Evolutionary conservation across 2,113 vertebrate genomes (phyloP), one percentile per base, ranked within the genome.

Genomic region (Pomatostomus ruficeps): DNA sequence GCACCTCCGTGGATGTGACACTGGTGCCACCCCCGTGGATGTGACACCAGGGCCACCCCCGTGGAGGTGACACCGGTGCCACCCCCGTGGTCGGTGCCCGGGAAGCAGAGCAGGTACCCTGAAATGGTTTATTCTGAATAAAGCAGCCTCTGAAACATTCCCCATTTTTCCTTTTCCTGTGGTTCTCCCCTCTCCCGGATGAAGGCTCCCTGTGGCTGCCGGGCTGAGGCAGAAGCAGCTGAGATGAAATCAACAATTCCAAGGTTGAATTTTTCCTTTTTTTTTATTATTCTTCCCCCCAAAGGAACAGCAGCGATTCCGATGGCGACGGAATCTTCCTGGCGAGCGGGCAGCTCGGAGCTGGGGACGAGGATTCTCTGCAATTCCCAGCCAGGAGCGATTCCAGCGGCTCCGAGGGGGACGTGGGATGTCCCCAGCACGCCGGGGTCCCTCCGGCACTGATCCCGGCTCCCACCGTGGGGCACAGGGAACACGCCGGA

Each of bases 401-500:
- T 55, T n/a, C 24, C 94, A 52, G 93, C 10, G 1, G 73, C 78
- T 78, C 82, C 38, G 11, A 1, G 3, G 76, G 59, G 57, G 51
- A 71, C 3, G 12, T 1, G 4, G 58, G 33, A 20, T 0, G 20
- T 6, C 8, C 23, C 43, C 3, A 1, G 25, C 36, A 8, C 23
- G 17, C 13, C 17, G 7, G 28, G 63, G 17, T 57, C 20, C 45
- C 36, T 29, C 7, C 35, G 4, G 52, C 85, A 21, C 59, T 0
- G 0, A 11, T 12, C 14, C 48, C 61, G 2, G 10, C 31, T 14
- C 62, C 58, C 51, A 9, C 12, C 21, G 0, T 1, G 11, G 81
- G 58, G 24, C 71, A 12, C 54, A 42, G 40, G 40, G 40, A n/a
- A n/a, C n/a, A n/a, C n/a, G n/a, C n/a, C n/a, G n/a, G n/a, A n/a